These are phyloP conservation scores for Neofelis nebulosa DNA, from an alignment of 2,113 vertebrate genomes.

Conservation along the genomic window DNA sequence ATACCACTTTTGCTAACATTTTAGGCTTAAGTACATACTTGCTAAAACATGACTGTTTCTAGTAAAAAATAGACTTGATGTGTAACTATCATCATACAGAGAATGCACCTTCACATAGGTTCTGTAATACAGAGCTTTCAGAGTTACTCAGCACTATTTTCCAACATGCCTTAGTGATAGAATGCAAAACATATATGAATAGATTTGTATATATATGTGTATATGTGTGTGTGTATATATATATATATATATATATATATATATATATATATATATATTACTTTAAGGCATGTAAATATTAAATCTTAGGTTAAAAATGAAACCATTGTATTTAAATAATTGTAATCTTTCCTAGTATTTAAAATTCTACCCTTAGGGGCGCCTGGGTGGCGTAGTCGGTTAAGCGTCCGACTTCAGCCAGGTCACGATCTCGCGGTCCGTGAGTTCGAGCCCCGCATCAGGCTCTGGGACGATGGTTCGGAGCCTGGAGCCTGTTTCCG, in stretches of 20 bases:
- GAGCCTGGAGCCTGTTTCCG: no score
- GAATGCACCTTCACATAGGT: neutral
- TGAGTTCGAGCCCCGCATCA: no score
- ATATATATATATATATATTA: neutral
- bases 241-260: no score
- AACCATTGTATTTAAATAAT: rapidly evolving
- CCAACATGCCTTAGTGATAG: neutral
- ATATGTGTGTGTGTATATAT: no score
- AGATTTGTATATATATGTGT: neutral
- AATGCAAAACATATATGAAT: neutral
- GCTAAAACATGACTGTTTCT: neutral
- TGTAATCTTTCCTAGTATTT: neutral
- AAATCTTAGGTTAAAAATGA: neutral
- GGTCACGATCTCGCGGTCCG: no score
- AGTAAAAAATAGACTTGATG: neutral
- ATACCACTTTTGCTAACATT: neutral
- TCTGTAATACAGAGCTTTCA: neutral
- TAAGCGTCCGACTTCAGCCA: no score
- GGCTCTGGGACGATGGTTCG: no score
- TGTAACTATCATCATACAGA: neutral
- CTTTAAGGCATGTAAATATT: neutral
- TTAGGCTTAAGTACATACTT: neutral
- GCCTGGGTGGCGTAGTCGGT: no score
- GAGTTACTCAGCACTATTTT: conserved; percentile 19
- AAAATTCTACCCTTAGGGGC: conserved; percentile 52